Evolutionary conservation across 1,140 invertebrate species (phyloP).

Genomic region (Physella acuta): DNA sequence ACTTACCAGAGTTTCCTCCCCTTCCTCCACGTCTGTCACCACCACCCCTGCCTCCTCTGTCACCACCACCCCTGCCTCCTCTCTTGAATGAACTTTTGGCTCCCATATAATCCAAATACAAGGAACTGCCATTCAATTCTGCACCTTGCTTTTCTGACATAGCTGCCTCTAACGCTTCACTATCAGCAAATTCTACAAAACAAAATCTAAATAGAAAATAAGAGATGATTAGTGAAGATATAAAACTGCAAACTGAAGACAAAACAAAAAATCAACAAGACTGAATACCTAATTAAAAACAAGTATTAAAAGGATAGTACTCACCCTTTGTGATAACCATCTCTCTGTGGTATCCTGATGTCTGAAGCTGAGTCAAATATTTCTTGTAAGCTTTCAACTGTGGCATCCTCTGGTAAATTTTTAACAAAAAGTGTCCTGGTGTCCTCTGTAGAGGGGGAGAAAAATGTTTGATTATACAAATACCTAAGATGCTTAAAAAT

Average conservation of each 20-base stretch:
- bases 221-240: too few species aligned
- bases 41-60: conserved; percentile 3
- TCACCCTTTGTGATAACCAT: conserved; percentile 36
- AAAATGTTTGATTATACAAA: too few species aligned
- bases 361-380: conserved; percentile 69
- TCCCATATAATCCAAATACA: conserved; percentile 44
- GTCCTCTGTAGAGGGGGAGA: conserved; percentile 24
- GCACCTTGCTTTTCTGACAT: conserved; percentile 47
- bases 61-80: not conserved
- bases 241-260: too few species aligned
- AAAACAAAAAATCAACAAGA: too few species aligned
- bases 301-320: not conserved
- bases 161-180: conserved; percentile 37
- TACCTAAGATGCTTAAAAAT: too few species aligned
- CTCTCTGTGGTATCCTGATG: conserved; percentile 60
- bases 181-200: conserved; percentile 43
- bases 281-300: not conserved
- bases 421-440: conserved; percentile 74
- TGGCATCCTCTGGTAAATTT: conserved; percentile 80
- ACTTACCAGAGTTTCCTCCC: conserved; percentile 5
- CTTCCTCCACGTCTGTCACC: not conserved
- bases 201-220: not conserved
- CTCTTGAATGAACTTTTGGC: conserved; percentile 29
- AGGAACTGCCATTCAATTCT: conserved; percentile 45
- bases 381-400: conserved; percentile 75